A percentile compares a stretch with the other conserved stretches of the same genome.
Evolutionary conservation across 2,113 vertebrate genomes (phyloP).

Genomic region (Taxidea taxus): DNA sequence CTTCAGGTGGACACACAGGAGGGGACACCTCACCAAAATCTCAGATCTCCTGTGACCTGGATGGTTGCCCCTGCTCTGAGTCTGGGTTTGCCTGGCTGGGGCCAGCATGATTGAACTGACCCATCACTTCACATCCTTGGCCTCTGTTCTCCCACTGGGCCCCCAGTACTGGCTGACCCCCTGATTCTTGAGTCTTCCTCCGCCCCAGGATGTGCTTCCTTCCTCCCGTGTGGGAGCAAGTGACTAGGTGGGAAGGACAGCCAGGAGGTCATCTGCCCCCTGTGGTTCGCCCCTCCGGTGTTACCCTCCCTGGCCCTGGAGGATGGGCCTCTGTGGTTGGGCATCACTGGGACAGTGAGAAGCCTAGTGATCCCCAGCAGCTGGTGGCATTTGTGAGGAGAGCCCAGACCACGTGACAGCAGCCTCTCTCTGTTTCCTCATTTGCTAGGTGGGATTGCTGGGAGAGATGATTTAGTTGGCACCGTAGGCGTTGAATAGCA

Average conservation of each 20-base stretch:
- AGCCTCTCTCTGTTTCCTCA: not conserved
- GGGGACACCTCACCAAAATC: not conserved
- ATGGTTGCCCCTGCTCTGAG: not conserved
- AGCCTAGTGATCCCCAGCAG: not conserved
- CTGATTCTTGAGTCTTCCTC: not conserved
- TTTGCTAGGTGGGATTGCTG: not conserved
- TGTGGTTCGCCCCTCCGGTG: not conserved
- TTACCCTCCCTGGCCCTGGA: not conserved
- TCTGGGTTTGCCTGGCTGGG: not conserved
- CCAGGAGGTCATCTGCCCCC: not conserved
- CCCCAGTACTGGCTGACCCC: not conserved
- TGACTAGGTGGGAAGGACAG: not conserved
- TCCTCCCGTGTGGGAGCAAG: not conserved
- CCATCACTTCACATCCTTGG: not conserved
- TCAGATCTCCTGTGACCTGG: not conserved
- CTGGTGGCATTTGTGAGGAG: not conserved
- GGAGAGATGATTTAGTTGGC: not conserved
- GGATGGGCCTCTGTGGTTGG: not conserved
- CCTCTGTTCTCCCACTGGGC: not conserved
- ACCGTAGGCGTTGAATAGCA: rapidly evolving
- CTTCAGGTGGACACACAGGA: not conserved
- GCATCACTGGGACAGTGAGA: not conserved
- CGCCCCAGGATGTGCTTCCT: not conserved
- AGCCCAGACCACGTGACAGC: not conserved
- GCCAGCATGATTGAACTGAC: not conserved